Evolutionary conservation across 2,113 vertebrate species (phyloP).

Genomic region (Pseudorectes ferrugineus): DNA sequence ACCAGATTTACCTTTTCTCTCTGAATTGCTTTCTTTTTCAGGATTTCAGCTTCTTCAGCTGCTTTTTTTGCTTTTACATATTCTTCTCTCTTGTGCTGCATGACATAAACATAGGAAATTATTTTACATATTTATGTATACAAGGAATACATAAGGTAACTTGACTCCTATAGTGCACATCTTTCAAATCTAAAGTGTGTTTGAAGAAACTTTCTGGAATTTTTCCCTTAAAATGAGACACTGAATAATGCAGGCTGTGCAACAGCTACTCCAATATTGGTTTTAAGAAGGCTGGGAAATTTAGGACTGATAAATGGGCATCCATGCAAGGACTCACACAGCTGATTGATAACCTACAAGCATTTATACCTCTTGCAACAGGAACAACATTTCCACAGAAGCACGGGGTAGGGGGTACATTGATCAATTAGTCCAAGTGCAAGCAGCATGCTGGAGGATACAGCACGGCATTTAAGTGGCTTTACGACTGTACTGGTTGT

Average conservation of each 20-base stretch:
- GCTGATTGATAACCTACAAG: not conserved
- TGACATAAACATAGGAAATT: not conserved
- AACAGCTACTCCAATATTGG: not conserved
- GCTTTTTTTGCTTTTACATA: constrained; percentile 68
- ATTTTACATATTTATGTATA: not conserved
- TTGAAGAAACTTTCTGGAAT: not conserved
- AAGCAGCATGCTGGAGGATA: not conserved
- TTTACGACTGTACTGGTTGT: not conserved
- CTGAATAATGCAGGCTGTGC: not conserved
- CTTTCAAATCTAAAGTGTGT: not conserved
- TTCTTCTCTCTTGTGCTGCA: constrained; percentile 75
- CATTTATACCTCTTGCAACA: not conserved
- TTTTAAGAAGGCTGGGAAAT: not conserved
- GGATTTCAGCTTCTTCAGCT: constrained; percentile 74
- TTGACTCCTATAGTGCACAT: not conserved
- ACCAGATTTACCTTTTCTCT: constrained; percentile 76
- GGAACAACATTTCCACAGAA: not conserved
- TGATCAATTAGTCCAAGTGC: not conserved
- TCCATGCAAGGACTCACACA: not conserved
- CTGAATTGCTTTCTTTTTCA: constrained; percentile 77
- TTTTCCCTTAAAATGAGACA: not conserved
- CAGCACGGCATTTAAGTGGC: not conserved
- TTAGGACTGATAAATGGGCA: not conserved
- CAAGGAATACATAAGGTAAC: not conserved
- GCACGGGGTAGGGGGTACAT: not conserved